A percentile compares a stretch with the other conserved stretches of the same genome.
These are phyloP conservation scores for Tupaia tana DNA, from an alignment of 2,113 vertebrate species.

Conservation along the genomic window DNA sequence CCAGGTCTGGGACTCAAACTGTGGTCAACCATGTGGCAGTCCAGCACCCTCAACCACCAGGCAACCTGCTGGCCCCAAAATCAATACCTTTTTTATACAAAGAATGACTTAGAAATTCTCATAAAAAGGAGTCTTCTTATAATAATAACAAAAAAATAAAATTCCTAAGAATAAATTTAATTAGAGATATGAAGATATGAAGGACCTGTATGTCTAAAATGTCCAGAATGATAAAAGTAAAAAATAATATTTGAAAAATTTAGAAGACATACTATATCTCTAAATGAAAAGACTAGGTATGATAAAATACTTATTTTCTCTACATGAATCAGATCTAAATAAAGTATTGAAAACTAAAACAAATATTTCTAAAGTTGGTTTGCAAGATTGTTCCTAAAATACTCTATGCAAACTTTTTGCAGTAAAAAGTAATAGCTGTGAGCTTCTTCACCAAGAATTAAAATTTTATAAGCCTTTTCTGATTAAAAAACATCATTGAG, in stretches of 20 bases:
- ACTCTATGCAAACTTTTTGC: background rate
- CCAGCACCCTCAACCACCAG: too few relatives aligned
- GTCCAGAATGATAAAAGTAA: background rate
- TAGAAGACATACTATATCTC: background rate
- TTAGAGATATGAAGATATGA: background rate
- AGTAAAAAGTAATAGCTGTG: background rate
- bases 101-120: background rate
- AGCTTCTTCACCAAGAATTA: background rate
- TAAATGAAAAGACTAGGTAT: background rate
- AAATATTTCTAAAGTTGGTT: background rate
- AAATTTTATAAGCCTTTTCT: background rate
- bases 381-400: slow-evolving; percentile 8
- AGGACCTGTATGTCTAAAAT: background rate
- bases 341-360: background rate
- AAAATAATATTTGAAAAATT: slow-evolving; percentile 26
- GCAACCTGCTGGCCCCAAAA: background rate
- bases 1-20: too few relatives aligned
- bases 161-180: background rate
- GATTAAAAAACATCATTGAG: background rate
- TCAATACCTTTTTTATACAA: background rate
- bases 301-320: background rate
- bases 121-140: background rate
- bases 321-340: slow-evolving; percentile 24
- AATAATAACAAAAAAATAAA: background rate
- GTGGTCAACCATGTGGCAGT: too few relatives aligned